phyloP scores from a whole-genome alignment of 2,113 vertebrate genomes.

The Heterocephalus glaber region DNA sequence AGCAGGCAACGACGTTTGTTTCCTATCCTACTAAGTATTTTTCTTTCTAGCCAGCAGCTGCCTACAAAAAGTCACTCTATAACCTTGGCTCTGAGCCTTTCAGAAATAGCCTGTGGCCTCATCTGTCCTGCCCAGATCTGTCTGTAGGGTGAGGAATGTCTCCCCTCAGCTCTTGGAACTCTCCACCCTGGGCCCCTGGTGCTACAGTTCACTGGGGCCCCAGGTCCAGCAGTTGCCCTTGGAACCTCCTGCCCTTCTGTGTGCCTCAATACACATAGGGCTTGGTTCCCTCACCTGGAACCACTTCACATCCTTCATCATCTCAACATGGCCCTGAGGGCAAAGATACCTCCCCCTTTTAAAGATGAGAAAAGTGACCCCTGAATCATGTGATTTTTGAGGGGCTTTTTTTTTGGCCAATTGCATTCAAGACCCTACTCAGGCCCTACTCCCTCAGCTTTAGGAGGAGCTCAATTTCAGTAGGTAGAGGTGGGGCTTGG shows the following conservation, averaged over 20 bases:
- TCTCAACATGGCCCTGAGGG: not conserved
- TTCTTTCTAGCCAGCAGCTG: not conserved
- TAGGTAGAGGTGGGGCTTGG: not conserved
- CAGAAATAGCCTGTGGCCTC: not conserved
- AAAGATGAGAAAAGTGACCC: not conserved
- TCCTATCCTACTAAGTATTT: slow-evolving; percentile 23
- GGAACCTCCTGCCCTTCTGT: not conserved
- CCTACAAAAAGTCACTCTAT: slow-evolving; percentile 44
- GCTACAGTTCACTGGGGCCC: not conserved
- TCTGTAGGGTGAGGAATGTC: not conserved
- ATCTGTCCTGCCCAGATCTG: not conserved
- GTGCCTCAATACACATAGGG: not conserved
- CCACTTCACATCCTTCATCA: not conserved
- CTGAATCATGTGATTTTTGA: not conserved
- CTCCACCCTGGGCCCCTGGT: not conserved
- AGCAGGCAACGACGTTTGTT: not conserved
- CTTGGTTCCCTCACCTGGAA: not conserved
- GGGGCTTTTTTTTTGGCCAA: not conserved
- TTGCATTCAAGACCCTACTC: not conserved
- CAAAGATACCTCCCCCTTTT: not conserved
- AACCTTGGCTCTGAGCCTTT: slow-evolving; percentile 37
- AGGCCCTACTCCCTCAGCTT: not conserved
- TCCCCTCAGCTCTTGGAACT: not conserved
- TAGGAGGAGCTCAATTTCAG: not conserved
- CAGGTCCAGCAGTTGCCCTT: not conserved